phyloP scores from a whole-genome alignment of 2,888 invertebrate species.

The Drosophila koepferae region DNA sequence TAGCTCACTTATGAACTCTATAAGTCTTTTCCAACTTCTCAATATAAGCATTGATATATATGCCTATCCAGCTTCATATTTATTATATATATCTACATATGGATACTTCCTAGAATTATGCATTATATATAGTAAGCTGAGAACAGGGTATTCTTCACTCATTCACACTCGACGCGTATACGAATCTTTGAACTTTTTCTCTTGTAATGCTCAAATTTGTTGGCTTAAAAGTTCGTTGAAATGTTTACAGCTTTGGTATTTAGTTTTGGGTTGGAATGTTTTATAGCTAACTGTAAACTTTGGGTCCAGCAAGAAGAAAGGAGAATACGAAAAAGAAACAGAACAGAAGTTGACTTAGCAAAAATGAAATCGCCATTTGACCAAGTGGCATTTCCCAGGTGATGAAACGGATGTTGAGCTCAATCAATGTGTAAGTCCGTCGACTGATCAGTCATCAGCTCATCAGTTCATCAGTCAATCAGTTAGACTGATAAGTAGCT shows the following conservation, averaged over 20 bases:
- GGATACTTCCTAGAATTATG: too few species aligned
- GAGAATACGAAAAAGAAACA: background rate
- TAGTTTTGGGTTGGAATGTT: constrained; percentile 8
- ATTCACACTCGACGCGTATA: background rate
- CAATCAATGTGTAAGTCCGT: background rate
- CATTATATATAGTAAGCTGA: background rate
- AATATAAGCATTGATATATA: too few species aligned
- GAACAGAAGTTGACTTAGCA: background rate
- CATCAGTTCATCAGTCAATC: background rate
- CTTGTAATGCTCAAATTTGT: constrained; percentile 4
- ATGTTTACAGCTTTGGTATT: constrained; percentile 10
- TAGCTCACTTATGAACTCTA: background rate
- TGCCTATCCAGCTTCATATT: too few species aligned
- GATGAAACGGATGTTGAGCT: constrained; percentile 1
- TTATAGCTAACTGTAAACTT: constrained; percentile 5
- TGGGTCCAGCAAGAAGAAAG: too few species aligned
- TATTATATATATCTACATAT: too few species aligned
- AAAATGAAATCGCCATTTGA: background rate
- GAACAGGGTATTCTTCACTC: background rate
- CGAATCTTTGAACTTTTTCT: background rate
- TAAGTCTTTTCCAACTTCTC: too few species aligned
- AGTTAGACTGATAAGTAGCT: background rate
- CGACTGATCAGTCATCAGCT: too few species aligned
- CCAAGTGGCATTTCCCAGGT: constrained; percentile 1
- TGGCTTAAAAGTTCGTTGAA: constrained; percentile 9